phyloP scores from a whole-genome alignment of 2,888 invertebrate species.

The Cheilosia variabilis region DNA sequence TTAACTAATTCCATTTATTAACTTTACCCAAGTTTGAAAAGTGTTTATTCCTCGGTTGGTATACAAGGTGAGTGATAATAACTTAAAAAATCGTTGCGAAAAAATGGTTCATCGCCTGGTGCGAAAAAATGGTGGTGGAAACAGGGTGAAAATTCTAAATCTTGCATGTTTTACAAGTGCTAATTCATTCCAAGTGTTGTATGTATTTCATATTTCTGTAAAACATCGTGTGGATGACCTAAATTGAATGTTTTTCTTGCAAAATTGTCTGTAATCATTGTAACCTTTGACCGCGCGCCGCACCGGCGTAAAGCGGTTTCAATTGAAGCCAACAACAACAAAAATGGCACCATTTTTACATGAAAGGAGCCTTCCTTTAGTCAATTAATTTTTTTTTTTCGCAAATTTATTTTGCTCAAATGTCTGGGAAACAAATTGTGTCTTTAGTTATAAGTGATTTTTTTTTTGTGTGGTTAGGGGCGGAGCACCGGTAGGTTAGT shows the following conservation, averaged over 20 bases:
- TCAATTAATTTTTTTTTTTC: constrained; percentile 7
- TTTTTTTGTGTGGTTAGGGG: not conserved
- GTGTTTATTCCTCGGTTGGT: constrained; percentile 18
- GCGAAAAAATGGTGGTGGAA: constrained; percentile 55
- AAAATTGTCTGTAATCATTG: constrained; percentile 51
- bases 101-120: constrained; percentile 8
- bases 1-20: constrained; percentile 14
- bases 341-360: constrained; percentile 39
- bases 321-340: constrained; percentile 38
- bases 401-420: not conserved
- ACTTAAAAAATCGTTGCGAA: constrained; percentile 3
- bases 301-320: constrained; percentile 64
- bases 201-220: not conserved
- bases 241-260: constrained; percentile 41
- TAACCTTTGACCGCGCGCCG: constrained; percentile 62
- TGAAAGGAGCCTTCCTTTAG: constrained; percentile 4
- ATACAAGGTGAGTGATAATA: constrained; percentile 58
- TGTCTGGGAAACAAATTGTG: constrained; percentile 8
- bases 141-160: not conserved
- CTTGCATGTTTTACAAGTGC: constrained; percentile 10
- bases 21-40: constrained; percentile 21
- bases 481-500: not conserved
- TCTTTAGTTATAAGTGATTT: not conserved
- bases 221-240: constrained; percentile 29
- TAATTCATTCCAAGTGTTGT: constrained; percentile 6